Conservation (phyloP, 2,797 vertebrate species). For the Uromys caudimaculatus region DNA sequence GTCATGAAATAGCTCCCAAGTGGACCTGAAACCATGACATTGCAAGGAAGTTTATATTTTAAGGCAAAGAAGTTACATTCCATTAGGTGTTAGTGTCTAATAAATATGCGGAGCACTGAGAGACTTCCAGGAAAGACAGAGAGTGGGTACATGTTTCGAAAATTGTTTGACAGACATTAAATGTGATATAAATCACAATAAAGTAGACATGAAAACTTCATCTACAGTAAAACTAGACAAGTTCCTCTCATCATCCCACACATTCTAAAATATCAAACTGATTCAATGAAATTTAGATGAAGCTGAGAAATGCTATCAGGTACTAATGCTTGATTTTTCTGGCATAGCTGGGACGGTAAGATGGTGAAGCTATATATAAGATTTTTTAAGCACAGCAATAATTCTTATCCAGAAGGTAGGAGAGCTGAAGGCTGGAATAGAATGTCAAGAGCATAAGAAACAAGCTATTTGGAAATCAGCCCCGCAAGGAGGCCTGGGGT, state of each 20-base stretch:
- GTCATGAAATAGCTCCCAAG: slow-evolving; percentile 70
- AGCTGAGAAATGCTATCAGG: slow-evolving; percentile 29
- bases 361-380: background rate
- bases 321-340: slow-evolving; percentile 40
- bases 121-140: slow-evolving; percentile 64
- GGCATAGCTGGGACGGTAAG: background rate
- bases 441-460: background rate
- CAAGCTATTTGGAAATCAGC: slow-evolving; percentile 22
- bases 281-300: slow-evolving; percentile 66
- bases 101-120: slow-evolving; percentile 66
- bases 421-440: background rate
- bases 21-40: slow-evolving; percentile 66
- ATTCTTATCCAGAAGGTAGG: slow-evolving; percentile 22
- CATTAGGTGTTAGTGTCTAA: slow-evolving; percentile 79
- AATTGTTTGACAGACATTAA: slow-evolving; percentile 76
- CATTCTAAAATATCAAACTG: slow-evolving; percentile 55
- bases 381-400: background rate
- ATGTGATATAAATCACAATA: slow-evolving; percentile 75
- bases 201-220: slow-evolving; percentile 68
- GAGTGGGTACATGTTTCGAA: slow-evolving; percentile 63
- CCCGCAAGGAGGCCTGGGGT: background rate
- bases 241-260: slow-evolving; percentile 49
- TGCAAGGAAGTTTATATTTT: slow-evolving; percentile 78
- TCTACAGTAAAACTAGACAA: slow-evolving; percentile 64
- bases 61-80: slow-evolving; percentile 80